phyloP scores from a whole-genome alignment of 1,140 invertebrate genomes.

The Medauroidea extradentata region DNA sequence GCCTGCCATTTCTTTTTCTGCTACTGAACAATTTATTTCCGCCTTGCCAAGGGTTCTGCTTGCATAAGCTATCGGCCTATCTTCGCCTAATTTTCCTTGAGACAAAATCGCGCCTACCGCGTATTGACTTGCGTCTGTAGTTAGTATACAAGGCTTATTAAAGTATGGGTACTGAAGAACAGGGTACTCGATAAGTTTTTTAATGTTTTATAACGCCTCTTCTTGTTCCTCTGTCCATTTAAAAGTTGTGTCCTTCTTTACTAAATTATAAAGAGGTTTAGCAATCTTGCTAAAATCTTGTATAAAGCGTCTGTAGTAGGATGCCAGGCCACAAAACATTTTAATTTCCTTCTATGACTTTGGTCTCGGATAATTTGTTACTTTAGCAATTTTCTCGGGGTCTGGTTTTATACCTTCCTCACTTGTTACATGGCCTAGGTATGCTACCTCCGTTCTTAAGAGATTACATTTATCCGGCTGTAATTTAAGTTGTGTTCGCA shows the following conservation, averaged over 20 bases:
- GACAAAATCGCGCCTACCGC: conserved; percentile 25
- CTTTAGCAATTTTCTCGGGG: conserved; percentile 37
- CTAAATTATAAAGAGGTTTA: conserved; percentile 24
- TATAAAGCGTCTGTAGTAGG: conserved; percentile 30
- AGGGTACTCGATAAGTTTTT: conserved; percentile 12
- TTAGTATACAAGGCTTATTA: conserved; percentile 22
- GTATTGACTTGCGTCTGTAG: conserved; percentile 24
- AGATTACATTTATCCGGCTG: conserved; percentile 48
- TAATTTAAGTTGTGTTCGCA: conserved; percentile 38
- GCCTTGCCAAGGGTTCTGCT: conserved; percentile 29
- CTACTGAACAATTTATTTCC: conserved; percentile 23
- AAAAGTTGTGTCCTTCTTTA: conserved; percentile 22
- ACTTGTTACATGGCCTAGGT: conserved; percentile 43
- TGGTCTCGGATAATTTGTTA: conserved; percentile 40
- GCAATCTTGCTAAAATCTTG: conserved; percentile 26
- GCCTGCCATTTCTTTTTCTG: conserved; percentile 27
- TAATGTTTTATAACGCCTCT: conserved; percentile 11
- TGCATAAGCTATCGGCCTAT: conserved; percentile 27
- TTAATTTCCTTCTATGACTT: conserved; percentile 37
- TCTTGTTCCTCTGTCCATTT: conserved; percentile 14
- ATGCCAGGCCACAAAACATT: conserved; percentile 23
- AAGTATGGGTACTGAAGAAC: conserved; percentile 29
- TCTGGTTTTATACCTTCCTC: conserved; percentile 42
- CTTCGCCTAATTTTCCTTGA: conserved; percentile 24
- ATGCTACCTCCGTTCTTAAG: conserved; percentile 40